Percentiles rank a stretch among this genome's conserved stretches.
Conservation (phyloP, 2,113 vertebrate species). For the Bubo blakistoni region DNA sequence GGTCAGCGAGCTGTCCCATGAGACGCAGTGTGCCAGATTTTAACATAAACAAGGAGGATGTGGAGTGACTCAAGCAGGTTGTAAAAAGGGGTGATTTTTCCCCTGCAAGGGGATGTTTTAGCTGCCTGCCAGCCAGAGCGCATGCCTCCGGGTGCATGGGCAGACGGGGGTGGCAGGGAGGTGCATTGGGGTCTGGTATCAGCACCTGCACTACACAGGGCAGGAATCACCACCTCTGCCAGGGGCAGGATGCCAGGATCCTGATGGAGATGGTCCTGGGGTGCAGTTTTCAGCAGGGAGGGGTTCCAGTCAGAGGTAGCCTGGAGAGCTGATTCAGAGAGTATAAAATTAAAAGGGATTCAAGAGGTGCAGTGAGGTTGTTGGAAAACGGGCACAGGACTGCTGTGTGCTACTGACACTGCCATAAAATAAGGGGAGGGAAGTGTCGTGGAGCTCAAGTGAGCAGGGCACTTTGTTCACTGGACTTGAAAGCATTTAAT, state of each 20-base stretch:
- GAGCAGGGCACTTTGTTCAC: neutral
- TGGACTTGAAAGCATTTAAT: neutral
- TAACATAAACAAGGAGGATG: neutral
- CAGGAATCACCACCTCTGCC: neutral
- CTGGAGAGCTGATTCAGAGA: neutral
- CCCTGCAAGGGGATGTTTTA: neutral
- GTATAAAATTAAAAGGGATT: neutral
- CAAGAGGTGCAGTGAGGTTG: neutral
- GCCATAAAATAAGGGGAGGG: neutral
- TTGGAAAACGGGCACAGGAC: neutral
- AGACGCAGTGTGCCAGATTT: neutral
- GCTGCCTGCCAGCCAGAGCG: neutral
- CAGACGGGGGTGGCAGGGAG: neutral
- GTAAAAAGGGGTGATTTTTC: neutral
- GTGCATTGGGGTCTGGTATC: neutral
- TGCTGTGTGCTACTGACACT: neutral
- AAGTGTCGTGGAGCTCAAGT: fast-evolving
- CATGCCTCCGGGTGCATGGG: neutral
- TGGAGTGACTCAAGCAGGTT: neutral
- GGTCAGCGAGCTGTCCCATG: fast-evolving
- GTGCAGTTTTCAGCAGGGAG: neutral
- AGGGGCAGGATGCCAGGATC: fast-evolving
- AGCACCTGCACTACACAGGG: neutral
- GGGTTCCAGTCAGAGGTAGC: neutral
- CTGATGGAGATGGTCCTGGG: neutral